These are phyloP conservation scores for Jordanella pulchra DNA, from an alignment of 2,797 vertebrate genomes.

Conservation along the genomic window DNA sequence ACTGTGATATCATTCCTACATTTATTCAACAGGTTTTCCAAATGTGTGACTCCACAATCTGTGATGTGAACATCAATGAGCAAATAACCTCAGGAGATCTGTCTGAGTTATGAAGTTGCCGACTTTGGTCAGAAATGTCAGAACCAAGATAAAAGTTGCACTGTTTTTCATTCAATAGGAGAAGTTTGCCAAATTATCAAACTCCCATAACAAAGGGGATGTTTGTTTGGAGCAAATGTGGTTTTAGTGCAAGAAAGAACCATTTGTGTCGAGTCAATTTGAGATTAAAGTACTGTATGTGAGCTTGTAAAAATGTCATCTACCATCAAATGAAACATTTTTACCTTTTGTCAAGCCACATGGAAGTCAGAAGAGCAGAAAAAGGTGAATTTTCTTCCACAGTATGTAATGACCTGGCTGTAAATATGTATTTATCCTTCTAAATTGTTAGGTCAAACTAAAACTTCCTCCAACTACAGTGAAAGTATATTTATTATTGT, in stretches of 20 bases:
- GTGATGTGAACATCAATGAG: not conserved
- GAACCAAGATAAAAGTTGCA: not conserved
- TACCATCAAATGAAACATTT: not conserved
- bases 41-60: not conserved
- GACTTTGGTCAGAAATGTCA: not conserved
- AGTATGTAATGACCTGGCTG: not conserved
- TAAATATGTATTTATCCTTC: conserved; percentile 5
- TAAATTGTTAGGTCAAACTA: conserved; percentile 12
- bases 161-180: not conserved
- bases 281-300: not conserved
- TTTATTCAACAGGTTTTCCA: not conserved
- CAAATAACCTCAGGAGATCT: not conserved
- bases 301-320: not conserved
- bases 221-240: not conserved
- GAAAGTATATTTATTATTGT: not conserved
- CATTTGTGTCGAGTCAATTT: conserved; percentile 4
- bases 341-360: not conserved
- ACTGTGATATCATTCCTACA: not conserved
- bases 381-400: not conserved
- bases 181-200: not conserved
- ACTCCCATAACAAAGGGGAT: not conserved
- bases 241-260: conserved; percentile 3
- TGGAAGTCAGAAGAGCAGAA: not conserved
- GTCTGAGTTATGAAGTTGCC: not conserved
- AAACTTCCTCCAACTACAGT: conserved; percentile 4